Conservation (phyloP, 2,113 vertebrate species). For the Steatornis caripensis region DNA sequence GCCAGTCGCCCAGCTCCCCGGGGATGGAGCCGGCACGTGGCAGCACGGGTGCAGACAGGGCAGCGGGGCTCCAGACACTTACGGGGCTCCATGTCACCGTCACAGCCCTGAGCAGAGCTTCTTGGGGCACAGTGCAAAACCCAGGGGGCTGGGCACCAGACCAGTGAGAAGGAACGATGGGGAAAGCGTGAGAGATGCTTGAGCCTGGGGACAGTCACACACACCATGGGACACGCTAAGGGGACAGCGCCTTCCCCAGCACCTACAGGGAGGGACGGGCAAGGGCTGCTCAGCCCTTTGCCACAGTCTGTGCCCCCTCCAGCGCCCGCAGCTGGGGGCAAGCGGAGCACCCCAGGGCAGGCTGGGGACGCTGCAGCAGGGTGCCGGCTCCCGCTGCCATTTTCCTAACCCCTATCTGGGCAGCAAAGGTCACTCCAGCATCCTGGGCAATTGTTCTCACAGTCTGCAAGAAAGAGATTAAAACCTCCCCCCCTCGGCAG, state of each 20-base stretch:
- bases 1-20: not conserved
- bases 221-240: accelerated
- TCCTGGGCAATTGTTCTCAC: not conserved
- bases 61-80: accelerated
- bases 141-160: not conserved
- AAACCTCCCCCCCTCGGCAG: not conserved
- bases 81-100: not conserved
- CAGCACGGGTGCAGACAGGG: accelerated
- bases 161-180: accelerated
- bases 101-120: not conserved
- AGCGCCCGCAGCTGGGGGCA: not conserved
- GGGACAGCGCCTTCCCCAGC: not conserved
- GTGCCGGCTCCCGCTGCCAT: not conserved
- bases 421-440: not conserved
- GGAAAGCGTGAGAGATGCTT: not conserved
- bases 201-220: not conserved
- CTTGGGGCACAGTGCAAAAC: not conserved
- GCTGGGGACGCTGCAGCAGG: not conserved
- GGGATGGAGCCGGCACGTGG: not conserved
- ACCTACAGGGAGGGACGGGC: not conserved
- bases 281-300: not conserved
- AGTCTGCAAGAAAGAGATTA: not conserved
- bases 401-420: not conserved
- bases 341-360: not conserved
- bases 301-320: not conserved